These are phyloP conservation scores for Pseudochromis fuscus DNA, from an alignment of 2,797 vertebrate species.

Conservation along the genomic window DNA sequence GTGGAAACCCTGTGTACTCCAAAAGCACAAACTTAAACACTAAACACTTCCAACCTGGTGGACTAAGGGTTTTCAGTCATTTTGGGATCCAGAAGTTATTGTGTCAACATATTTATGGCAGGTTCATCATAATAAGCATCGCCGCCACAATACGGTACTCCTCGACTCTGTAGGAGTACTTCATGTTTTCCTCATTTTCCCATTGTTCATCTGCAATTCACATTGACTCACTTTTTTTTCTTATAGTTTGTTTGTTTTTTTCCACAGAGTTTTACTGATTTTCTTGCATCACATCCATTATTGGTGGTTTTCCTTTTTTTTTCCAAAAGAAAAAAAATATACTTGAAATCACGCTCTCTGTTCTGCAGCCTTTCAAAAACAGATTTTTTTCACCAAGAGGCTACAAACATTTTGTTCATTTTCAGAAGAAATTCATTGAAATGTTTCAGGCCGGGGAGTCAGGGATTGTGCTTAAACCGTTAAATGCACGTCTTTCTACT, in stretches of 20 bases:
- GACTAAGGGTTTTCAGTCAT: slow-evolving; percentile 77
- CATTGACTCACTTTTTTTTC: slow-evolving; percentile 17
- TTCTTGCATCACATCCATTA: slow-evolving; percentile 17
- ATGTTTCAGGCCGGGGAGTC: slow-evolving; percentile 82
- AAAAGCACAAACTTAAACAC: slow-evolving; percentile 82
- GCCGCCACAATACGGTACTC: slow-evolving; percentile 18
- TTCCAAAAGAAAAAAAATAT: slow-evolving; percentile 43
- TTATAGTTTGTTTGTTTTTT: too few relatives aligned
- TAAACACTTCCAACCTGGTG: slow-evolving; percentile 82
- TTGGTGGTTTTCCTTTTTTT: slow-evolving; percentile 39
- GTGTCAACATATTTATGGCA: slow-evolving; percentile 54
- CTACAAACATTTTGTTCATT: slow-evolving; percentile 74
- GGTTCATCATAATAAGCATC: slow-evolving; percentile 34
- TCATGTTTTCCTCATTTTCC: slow-evolving; percentile 17
- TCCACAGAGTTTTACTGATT: not conserved
- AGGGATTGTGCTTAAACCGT: slow-evolving; percentile 83
- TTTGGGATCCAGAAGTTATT: slow-evolving; percentile 65
- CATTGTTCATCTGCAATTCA: slow-evolving; percentile 26
- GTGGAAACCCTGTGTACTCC: slow-evolving; percentile 78
- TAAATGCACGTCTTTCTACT: slow-evolving; percentile 91
- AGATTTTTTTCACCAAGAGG: slow-evolving; percentile 71
- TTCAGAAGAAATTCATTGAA: slow-evolving; percentile 75
- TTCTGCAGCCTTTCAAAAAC: slow-evolving; percentile 73
- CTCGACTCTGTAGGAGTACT: slow-evolving; percentile 31
- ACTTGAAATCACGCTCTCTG: slow-evolving; percentile 75